Base-by-base conservation (phyloP, 2,113 vertebrate species). In the Andinoacara biseriatus region DNA sequence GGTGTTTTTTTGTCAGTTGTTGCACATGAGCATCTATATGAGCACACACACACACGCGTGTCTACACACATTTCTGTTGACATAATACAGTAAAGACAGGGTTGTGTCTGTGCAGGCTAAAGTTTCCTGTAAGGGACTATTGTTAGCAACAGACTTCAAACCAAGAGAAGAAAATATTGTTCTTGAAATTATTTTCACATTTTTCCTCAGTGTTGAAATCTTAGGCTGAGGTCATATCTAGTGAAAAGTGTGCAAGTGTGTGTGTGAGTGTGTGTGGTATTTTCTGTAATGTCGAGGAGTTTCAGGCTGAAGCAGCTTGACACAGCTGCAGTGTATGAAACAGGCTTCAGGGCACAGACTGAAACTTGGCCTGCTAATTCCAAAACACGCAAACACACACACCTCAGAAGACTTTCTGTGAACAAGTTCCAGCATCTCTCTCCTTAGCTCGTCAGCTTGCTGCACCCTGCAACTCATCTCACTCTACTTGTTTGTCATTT, bases 21-120 rank as follows among this genome's bases (percentile, higher is more conserved):
- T 88, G 87, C 89, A 87, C 81, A 80, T 80, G 83, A 86, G 89
- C 80, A 92, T 80, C 62, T 89, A 85, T 74, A 76, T 75, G 54
- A 54, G 56, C 79, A 83, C n/a, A 31, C 60, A 4, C 29, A 11
- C 81, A 43, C 31, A 74, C 49, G 10, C 49, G 10, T 74, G 43
- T 49, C 43, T 29, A 89, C 94, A 91, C 81, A 92, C 94, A 82
- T 93, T 89, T 94, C 90, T 97, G 96, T 97, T 97, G 96, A 97
- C 96, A 96, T 92, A 96, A 96, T 94, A 95, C 78, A 79, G 81
- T 85, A 76, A 95, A 96, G 95, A 95, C 94, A 89, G 90, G 94
- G 96, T 97, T 96, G 96, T 97, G 97, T 96, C 95, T 95, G 94
- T 95, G 96, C 96, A 97, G 95, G 96, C 95, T 95, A 83, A 93